Percentiles rank a stretch among this genome's conserved stretches.
phyloP scores from a whole-genome alignment of 2,113 vertebrate species.

The Scortum barcoo region DNA sequence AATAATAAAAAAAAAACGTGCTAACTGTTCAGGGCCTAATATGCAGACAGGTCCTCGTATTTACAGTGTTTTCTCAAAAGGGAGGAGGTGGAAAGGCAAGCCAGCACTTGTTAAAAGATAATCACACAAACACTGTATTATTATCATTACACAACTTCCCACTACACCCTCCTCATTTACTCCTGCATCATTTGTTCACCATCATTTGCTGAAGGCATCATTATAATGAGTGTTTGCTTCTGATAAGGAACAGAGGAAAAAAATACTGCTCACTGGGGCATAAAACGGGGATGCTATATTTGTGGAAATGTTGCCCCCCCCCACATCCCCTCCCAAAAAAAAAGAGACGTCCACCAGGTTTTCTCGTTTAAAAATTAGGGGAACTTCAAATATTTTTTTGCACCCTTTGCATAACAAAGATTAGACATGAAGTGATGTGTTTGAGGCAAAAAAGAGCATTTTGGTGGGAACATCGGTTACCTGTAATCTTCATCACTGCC shows the following conservation, averaged over 20 bases:
- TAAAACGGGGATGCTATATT: not conserved
- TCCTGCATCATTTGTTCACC: constrained; percentile 15
- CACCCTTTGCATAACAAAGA: not conserved
- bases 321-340: too few species aligned
- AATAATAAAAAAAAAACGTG: not conserved
- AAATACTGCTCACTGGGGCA: constrained; percentile 20
- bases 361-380: not conserved
- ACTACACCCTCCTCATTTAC: constrained; percentile 49
- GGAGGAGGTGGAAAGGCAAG: not conserved
- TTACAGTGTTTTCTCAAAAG: not conserved
- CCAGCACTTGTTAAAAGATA: not conserved
- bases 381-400: not conserved
- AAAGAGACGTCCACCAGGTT: not conserved
- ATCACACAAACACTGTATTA: not conserved
- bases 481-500: too few species aligned
- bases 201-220: constrained; percentile 30
- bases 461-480: not conserved
- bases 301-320: not conserved
- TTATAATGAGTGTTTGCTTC: constrained; percentile 55
- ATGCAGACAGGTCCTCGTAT: not conserved
- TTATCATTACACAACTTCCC: constrained; percentile 48
- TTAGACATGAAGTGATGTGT: not conserved
- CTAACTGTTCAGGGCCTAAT: constrained; percentile 11
- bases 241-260: constrained; percentile 44
- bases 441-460: not conserved